Evolutionary conservation across 1,140 invertebrate genomes (phyloP).

Genomic region (Radopholus similis): DNA sequence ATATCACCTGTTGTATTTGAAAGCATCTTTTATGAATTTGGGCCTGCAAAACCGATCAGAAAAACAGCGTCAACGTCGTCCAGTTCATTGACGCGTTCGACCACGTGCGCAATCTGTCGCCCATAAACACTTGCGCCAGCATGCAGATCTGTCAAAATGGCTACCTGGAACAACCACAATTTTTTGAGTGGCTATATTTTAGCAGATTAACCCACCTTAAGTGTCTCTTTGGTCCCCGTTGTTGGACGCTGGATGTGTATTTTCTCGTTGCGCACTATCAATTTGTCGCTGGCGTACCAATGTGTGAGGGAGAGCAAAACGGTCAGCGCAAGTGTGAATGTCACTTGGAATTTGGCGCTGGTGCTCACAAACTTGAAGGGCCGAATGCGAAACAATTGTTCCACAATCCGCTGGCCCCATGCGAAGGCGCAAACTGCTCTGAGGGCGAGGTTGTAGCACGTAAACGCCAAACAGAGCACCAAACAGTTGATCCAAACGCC

Average conservation of each 20-base stretch:
- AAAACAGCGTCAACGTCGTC: slow-evolving; percentile 24
- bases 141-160: slow-evolving; percentile 39
- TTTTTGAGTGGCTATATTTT: background rate
- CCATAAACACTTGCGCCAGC: slow-evolving; percentile 37
- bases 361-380: slow-evolving; percentile 19
- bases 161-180: slow-evolving; percentile 7
- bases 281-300: slow-evolving; percentile 37
- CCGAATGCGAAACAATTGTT: slow-evolving; percentile 11
- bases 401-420: slow-evolving; percentile 24
- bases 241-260: slow-evolving; percentile 11
- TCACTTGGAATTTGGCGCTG: slow-evolving; percentile 32
- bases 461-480: slow-evolving; percentile 30
- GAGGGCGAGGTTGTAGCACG: slow-evolving; percentile 2
- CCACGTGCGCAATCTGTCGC: slow-evolving; percentile 37
- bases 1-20: slow-evolving; percentile 25
- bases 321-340: slow-evolving; percentile 20
- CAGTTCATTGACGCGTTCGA: slow-evolving; percentile 31
- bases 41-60: slow-evolving; percentile 15
- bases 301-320: slow-evolving; percentile 28
- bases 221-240: background rate
- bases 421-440: slow-evolving; percentile 7
- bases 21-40: slow-evolving; percentile 8
- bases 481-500: slow-evolving; percentile 45
- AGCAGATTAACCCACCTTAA: slow-evolving; percentile 6
- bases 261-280: slow-evolving; percentile 19